A percentile compares a stretch with the other conserved stretches of the same genome.
phyloP scores from a whole-genome alignment of 2,888 invertebrate genomes.

The Caenorhabditis zanzibari region DNA sequence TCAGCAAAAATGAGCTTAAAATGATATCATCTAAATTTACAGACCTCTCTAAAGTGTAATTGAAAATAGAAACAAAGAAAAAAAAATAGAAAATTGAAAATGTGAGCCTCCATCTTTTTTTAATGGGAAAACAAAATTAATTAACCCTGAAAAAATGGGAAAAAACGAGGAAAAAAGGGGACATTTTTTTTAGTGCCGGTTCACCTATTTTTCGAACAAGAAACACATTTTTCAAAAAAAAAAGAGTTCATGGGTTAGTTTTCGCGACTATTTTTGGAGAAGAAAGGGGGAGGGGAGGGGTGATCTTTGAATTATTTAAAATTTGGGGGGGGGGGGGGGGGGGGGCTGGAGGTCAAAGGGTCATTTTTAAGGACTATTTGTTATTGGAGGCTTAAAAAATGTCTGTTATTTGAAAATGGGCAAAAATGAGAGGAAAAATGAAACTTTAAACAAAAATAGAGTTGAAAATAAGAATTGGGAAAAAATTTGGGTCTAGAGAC shows the following conservation, averaged over 20 bases:
- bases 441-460: too few species aligned
- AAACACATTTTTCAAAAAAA: too few species aligned
- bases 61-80: neutral
- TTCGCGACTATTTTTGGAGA: neutral
- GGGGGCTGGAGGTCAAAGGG: neutral
- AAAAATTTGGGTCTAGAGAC: neutral
- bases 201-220: slow-evolving; percentile 1
- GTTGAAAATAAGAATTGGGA: neutral
- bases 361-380: neutral
- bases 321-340: neutral
- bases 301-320: neutral
- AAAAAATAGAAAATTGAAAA: neutral
- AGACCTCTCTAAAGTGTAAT: neutral
- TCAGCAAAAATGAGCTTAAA: too few species aligned
- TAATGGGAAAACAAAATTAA: neutral
- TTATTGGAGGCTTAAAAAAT: too few species aligned
- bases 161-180: neutral
- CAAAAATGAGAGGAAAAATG: too few species aligned
- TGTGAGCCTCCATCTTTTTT: neutral
- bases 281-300: too few species aligned
- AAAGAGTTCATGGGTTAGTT: neutral
- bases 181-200: neutral
- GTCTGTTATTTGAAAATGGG: neutral
- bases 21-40: too few species aligned
- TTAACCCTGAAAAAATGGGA: neutral